A percentile compares a stretch with the other conserved stretches of the same genome.
Conservation (phyloP, 2,797 vertebrate species). For the Nothura maculosa region DNA sequence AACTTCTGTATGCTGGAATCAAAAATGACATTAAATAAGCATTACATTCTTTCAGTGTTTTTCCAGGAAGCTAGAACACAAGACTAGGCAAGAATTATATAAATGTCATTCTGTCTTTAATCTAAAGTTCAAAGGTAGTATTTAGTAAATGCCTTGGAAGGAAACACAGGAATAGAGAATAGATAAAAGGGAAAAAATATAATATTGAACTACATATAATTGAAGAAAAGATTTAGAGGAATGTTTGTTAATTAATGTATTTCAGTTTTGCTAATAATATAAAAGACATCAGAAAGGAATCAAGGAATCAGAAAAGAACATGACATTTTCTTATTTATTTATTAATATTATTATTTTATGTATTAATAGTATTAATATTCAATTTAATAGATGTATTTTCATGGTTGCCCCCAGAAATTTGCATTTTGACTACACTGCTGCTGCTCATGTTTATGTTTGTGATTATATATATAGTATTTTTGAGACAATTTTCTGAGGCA, state of each 20-base stretch:
- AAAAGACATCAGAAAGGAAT: background rate
- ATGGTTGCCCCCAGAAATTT: background rate
- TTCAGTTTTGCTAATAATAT: background rate
- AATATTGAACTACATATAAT: background rate
- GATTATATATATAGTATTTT: background rate
- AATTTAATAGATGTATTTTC: background rate
- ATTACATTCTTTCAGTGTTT: background rate
- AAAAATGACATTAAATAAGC: background rate
- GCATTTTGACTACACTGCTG: background rate
- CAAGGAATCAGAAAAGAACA: too few relatives aligned
- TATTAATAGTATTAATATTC: background rate
- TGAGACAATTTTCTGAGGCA: background rate
- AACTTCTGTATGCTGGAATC: background rate
- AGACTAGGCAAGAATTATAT: background rate
- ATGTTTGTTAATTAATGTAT: background rate
- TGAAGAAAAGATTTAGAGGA: background rate
- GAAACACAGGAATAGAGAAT: background rate
- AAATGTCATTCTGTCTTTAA: background rate
- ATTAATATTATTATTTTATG: too few relatives aligned
- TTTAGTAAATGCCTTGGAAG: background rate
- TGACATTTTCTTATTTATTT: background rate
- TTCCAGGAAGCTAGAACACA: background rate
- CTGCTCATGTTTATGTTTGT: background rate
- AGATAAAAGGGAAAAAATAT: background rate
- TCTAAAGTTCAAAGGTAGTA: background rate